Base-by-base conservation (phyloP, 2,113 vertebrate genomes). In the Bolborhynchus lineola region DNA sequence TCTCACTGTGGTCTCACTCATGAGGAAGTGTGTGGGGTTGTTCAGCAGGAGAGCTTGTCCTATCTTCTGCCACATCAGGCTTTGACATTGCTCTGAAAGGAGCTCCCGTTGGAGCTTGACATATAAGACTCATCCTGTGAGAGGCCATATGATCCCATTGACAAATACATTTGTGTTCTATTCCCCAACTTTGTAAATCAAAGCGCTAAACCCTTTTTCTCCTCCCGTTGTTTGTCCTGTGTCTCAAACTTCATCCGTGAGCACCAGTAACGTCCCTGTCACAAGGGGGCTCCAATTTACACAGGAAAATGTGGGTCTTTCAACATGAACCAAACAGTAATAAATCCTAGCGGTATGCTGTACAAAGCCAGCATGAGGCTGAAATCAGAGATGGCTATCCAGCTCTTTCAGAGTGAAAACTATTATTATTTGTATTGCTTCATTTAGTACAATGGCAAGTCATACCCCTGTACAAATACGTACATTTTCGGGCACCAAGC, bases 341-440 rank as follows among this genome's bases (percentile, higher is more conserved):
- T 60, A 83, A 95, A 91, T 88, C 88, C 64, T 94, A 71, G 47
- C 69, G 76, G 87, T 60, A 78, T 12, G 7, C 52, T 86, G 33
- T 23, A 89, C 86, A 85, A 69, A 94, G 52, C 86, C 93, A 94
- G 90, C 28, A 1, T 75, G 86, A 83, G 62, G 69, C 86, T 92
- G 88, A 53, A 92, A 60, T 47, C 92, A 92, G 95, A 82, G 81
- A 62, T 25, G 77, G 65, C 52, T 39, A 29, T 72, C 86, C 89
- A 95, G 83, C 44, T 72, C 80, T 79, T 95, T 72, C 86, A 76
- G 41, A 90, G 50, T 42, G 47, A 94, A 90, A 93, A 89, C 76
- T 72, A 76, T 88, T 81, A 78, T 92, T 95, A 86, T 95, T 96
- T 95, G 52, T 86, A 95, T 90, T 86, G 92, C 74, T 93, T 94